Evolutionary conservation across 2,797 vertebrate genomes (phyloP), one percentile per base, ranked within the genome.

Genomic region (Phrynocephalus vlangalii): DNA sequence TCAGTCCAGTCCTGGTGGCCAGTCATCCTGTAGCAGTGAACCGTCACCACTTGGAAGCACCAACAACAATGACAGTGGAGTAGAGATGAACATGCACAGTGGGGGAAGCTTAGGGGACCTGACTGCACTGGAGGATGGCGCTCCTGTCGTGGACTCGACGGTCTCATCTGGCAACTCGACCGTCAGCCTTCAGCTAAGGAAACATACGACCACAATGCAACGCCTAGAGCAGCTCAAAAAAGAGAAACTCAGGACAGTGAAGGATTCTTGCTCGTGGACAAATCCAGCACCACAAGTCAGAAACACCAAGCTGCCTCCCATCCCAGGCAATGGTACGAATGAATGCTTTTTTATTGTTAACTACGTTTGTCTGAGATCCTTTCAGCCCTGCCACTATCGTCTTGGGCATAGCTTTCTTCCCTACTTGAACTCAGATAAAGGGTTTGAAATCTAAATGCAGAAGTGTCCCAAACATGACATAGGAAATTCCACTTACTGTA

Each of bases 21-120:
- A 98, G 96, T 99, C 99, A 0, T 99, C 99, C 72, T 99, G 98
- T 92, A 99, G 98, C 97, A 99, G 99, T 80, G 98, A 99, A 96
- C 98, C 98, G 50, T 99, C 99, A 88, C 99, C 99, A 92, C 98
- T 99, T 97, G 97, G 98, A 96, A 98, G 98, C 92, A 94, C 97
- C 98, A 98, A 97, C 98, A 99, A 99, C 98, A 98, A 98, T 95
- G 98, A 99, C 97, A 99, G 98, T 95, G 98, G 98, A 96, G 98
- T 99, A 98, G 99, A 99, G 96, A 98, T 98, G 98, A 97, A 98
- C 73, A 94, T 98, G 95, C 97, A 98, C 93, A 98, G 98, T 56
- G 98, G 98, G 88, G 98, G 98, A 96, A 99, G 98, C 97, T 97
- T 99, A 96, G 98, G 98, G 97, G 99, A 99, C 97, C 97, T 99